Base-by-base conservation (phyloP, 2,797 vertebrate species). In the Malacoctenus gilli region DNA sequence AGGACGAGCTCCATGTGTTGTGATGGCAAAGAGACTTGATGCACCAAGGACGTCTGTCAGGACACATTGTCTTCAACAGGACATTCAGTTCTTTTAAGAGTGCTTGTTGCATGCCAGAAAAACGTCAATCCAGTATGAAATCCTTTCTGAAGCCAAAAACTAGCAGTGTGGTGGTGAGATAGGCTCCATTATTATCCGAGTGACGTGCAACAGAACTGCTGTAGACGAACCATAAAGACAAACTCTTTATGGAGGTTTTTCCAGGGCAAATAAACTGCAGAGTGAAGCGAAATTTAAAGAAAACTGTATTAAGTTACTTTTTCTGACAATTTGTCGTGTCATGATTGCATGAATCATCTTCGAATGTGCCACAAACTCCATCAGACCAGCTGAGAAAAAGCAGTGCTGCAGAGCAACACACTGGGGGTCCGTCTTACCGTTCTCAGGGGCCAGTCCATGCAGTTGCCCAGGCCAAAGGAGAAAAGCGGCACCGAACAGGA, bases 361-460 rank as follows among this genome's bases (percentile, higher is more conserved):
- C 16, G 19, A 49, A 34, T 7, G 23, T 34, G 4, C 12, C 32
- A 38, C 12, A 40, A 53, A 65, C 40, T 12, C 10, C 3, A 31
- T 32, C 34, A 28, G 58, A 58, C 34, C 53, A 57, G 34, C 6
- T 2, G 5, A 59, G 36, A 48, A 8, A 14, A n/a, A n/a, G n/a
- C n/a, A n/a, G n/a, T 10, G 47, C 3, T 30, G 39, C 1, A 47
- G 13, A 9, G 21, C 22, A 48, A 20, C 41, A 58, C 22, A 43
- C 13, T 38, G 48, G 25, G 43, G 19, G 8, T n/a, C 13, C 49
- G 5, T 89, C 94, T 81, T 95, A 97, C 95, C 94, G 87, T 92
- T 89, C 87, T 93, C 78, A 94, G 82, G 79, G 94, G 92, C 82
- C 93, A 93, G 83, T 93, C 93, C 85, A 96, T 89, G 85, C 94